Evolutionary conservation across 2,797 vertebrate species (phyloP).

Genomic region (Kryptolebias ocellatus): DNA sequence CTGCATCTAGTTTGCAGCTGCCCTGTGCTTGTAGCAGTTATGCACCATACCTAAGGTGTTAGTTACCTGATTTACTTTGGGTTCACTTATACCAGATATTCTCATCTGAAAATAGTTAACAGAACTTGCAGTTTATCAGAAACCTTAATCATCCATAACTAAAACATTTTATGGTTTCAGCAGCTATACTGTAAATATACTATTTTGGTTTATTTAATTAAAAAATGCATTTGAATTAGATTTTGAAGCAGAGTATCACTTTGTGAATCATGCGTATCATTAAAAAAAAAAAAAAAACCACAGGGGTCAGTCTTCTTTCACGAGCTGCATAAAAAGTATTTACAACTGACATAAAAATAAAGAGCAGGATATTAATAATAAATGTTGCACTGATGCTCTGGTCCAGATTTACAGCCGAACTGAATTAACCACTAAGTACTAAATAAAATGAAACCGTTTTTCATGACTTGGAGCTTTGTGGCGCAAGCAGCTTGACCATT

Average conservation of each 20-base stretch:
- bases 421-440: constrained; percentile 15
- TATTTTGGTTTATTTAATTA: not conserved
- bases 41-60: too few relatives aligned
- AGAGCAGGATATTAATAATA: constrained; percentile 9
- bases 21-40: too few relatives aligned
- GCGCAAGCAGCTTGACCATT: constrained; percentile 21
- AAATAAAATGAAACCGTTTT: constrained; percentile 53
- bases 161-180: too few relatives aligned
- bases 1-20: too few relatives aligned
- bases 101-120: too few relatives aligned
- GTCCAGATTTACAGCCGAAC: constrained; percentile 33
- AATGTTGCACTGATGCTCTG: constrained; percentile 27
- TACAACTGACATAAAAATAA: constrained; percentile 29
- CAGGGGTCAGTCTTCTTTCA: constrained; percentile 21
- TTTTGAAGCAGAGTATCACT: not conserved
- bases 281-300: constrained; percentile 2
- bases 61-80: too few relatives aligned
- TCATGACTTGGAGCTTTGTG: constrained; percentile 31
- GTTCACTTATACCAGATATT: too few relatives aligned
- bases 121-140: too few relatives aligned
- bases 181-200: not conserved
- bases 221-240: not conserved
- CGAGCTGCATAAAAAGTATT: constrained; percentile 40
- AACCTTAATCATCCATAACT: too few relatives aligned
- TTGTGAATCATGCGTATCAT: constrained; percentile 2